These are phyloP conservation scores for Galerucella calmariensis DNA, from an alignment of 2,888 invertebrate genomes.

Conservation along the genomic window DNA sequence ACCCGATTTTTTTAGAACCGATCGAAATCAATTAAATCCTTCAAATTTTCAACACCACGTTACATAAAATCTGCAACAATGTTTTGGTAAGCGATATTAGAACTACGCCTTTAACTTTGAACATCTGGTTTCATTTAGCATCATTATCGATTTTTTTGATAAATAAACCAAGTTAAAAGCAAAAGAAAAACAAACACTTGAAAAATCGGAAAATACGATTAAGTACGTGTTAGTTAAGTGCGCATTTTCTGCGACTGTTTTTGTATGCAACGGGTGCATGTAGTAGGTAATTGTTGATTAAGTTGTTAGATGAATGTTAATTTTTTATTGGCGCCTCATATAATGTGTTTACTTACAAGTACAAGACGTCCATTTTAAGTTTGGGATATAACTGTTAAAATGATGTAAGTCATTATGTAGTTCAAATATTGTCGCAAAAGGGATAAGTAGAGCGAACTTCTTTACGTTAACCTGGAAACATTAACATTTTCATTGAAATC, in stretches of 20 bases:
- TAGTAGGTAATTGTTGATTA: conserved; percentile 15
- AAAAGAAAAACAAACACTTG: conserved; percentile 11
- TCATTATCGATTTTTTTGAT: conserved; percentile 16
- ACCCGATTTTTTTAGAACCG: conserved; percentile 2
- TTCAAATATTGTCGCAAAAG: too few relatives aligned
- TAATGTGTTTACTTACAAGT: conserved; percentile 5
- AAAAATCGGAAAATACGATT: conserved; percentile 18
- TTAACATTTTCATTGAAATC: too few relatives aligned
- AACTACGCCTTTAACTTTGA: conserved; percentile 11
- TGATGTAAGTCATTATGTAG: background rate
- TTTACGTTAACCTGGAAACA: too few relatives aligned
- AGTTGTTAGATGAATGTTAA: conserved; percentile 12
- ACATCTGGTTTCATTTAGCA: conserved; percentile 20
- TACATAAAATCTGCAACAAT: conserved; percentile 25
- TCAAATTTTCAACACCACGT: conserved; percentile 19
- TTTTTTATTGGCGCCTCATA: conserved; percentile 18
- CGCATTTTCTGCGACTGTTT: conserved; percentile 8
- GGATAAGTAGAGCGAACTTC: too few relatives aligned
- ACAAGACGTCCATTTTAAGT: background rate
- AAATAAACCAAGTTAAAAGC: conserved; percentile 8
- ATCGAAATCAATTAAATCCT: background rate
- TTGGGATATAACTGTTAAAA: background rate
- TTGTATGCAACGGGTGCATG: conserved; percentile 7
- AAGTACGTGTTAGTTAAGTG: conserved; percentile 1
- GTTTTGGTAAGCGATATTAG: conserved; percentile 11